Evolutionary conservation across 2,797 vertebrate species (phyloP).

Genomic region (Sandelia bainsii): DNA sequence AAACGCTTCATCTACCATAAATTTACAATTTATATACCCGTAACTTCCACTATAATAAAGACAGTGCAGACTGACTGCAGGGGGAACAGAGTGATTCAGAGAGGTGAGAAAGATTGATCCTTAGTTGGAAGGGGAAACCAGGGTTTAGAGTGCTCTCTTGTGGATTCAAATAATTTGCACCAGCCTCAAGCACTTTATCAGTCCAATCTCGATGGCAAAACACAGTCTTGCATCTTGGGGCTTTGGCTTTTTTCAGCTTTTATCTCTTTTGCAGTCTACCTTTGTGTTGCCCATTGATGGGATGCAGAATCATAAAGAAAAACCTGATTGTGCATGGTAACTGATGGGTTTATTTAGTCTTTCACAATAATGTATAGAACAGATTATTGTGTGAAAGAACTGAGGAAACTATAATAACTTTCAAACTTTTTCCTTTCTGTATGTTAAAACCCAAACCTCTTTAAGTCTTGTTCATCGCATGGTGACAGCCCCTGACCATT

Average conservation of each 20-base stretch:
- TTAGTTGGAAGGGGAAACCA: constrained; percentile 30
- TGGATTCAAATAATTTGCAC: constrained; percentile 51
- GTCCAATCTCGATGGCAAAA: constrained; percentile 38
- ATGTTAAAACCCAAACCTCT: not conserved
- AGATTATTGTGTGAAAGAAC: constrained; percentile 10
- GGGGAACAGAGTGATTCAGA: constrained; percentile 49
- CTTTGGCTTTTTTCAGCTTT: not conserved
- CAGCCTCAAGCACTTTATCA: constrained; percentile 38
- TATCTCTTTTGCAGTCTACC: constrained; percentile 12
- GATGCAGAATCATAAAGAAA: constrained; percentile 17
- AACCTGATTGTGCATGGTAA: not conserved
- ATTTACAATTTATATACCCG: constrained; percentile 51
- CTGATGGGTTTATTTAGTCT: constrained; percentile 5
- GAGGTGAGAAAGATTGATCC: constrained; percentile 44
- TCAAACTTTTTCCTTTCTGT: not conserved
- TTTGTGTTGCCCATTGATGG: constrained; percentile 11
- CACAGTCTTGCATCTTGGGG: not conserved
- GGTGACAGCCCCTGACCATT: not conserved
- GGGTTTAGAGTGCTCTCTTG: constrained; percentile 54
- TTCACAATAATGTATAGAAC: not conserved
- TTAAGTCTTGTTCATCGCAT: not conserved
- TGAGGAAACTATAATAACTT: not conserved
- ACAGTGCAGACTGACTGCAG: constrained; percentile 38
- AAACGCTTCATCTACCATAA: constrained; percentile 47
- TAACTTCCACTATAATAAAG: constrained; percentile 35